A percentile compares a stretch with the other conserved stretches of the same genome.
phyloP scores from a whole-genome alignment of 2,888 invertebrate genomes.

The Drosophila sordidula region DNA sequence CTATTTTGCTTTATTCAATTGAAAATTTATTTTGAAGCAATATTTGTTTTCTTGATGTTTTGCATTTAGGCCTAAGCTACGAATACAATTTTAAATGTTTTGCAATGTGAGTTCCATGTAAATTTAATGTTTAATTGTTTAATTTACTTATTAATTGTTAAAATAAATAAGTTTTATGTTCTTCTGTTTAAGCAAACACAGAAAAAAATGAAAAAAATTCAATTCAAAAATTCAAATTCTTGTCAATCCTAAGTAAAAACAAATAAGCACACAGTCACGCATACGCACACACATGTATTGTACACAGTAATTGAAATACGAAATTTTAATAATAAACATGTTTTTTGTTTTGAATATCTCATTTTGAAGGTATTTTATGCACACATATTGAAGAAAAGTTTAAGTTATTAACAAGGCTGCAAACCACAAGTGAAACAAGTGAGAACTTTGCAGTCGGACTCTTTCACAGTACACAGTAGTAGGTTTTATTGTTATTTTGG shows the following conservation, averaged over 20 bases:
- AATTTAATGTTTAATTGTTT: slow-evolving; percentile 39
- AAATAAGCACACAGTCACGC: slow-evolving; percentile 23
- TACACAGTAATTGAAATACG: not conserved
- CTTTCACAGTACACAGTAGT: too few species aligned
- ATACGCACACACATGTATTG: slow-evolving; percentile 23
- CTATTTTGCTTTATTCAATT: slow-evolving; percentile 36
- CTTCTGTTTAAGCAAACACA: slow-evolving; percentile 42
- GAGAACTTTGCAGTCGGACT: too few species aligned
- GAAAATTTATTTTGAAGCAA: slow-evolving; percentile 48
- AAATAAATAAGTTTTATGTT: slow-evolving; percentile 17
- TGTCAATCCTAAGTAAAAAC: slow-evolving; percentile 37
- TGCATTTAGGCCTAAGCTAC: slow-evolving; percentile 50
- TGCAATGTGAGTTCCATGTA: slow-evolving; percentile 35
- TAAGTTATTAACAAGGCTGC: not conserved
- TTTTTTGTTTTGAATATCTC: slow-evolving; percentile 42
- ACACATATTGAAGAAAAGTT: slow-evolving; percentile 13
- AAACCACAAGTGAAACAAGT: too few species aligned
- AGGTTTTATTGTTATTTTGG: too few species aligned
- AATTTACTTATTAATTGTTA: slow-evolving; percentile 24
- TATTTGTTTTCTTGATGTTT: slow-evolving; percentile 27
- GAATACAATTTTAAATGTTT: too few species aligned
- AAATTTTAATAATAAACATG: slow-evolving; percentile 4
- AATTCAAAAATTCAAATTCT: slow-evolving; percentile 72
- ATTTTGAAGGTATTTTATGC: slow-evolving; percentile 19
- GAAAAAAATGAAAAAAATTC: slow-evolving; percentile 47